These are phyloP conservation scores for Apodemia duryi DNA, from an alignment of 2,888 invertebrate species.

Conservation along the genomic window DNA sequence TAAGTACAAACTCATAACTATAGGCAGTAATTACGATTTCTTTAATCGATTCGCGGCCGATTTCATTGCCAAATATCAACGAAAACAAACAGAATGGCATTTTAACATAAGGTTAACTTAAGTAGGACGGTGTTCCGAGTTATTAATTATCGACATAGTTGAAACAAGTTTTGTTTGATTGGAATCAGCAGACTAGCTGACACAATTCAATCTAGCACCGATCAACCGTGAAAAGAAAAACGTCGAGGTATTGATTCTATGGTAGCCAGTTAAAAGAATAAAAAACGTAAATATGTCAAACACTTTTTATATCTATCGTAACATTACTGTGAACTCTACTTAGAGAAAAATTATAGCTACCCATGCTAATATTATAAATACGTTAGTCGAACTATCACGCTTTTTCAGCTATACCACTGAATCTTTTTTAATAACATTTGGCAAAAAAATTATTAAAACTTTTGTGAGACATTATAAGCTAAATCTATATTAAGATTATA, in stretches of 20 bases:
- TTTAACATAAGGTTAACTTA: slow-evolving; percentile 36
- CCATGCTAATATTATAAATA: too few relatives aligned
- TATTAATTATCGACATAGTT: slow-evolving; percentile 42
- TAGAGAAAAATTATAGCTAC: too few relatives aligned
- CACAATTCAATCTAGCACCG: slow-evolving; percentile 31
- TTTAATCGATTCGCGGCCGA: slow-evolving; percentile 16
- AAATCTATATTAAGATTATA: too few relatives aligned
- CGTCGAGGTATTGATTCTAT: slow-evolving; percentile 11
- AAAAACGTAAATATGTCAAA: slow-evolving; percentile 7
- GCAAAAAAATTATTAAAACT: too few relatives aligned
- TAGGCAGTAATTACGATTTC: slow-evolving; percentile 12
- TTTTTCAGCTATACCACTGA: too few relatives aligned
- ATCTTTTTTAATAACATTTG: too few relatives aligned
- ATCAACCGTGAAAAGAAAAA: slow-evolving; percentile 28
- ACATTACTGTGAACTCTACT: too few relatives aligned
- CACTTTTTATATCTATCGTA: neutral
- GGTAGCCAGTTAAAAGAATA: neutral
- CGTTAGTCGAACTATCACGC: too few relatives aligned
- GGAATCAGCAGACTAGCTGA: slow-evolving; percentile 30
- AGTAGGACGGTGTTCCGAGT: slow-evolving; percentile 40
- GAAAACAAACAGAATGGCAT: slow-evolving; percentile 32
- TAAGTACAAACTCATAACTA: slow-evolving; percentile 1
- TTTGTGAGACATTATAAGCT: too few relatives aligned
- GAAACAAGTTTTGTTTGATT: slow-evolving; percentile 33
- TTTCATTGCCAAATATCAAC: slow-evolving; percentile 23